Base-by-base conservation (phyloP, 2,113 vertebrate genomes). In the Turnix velox region DNA sequence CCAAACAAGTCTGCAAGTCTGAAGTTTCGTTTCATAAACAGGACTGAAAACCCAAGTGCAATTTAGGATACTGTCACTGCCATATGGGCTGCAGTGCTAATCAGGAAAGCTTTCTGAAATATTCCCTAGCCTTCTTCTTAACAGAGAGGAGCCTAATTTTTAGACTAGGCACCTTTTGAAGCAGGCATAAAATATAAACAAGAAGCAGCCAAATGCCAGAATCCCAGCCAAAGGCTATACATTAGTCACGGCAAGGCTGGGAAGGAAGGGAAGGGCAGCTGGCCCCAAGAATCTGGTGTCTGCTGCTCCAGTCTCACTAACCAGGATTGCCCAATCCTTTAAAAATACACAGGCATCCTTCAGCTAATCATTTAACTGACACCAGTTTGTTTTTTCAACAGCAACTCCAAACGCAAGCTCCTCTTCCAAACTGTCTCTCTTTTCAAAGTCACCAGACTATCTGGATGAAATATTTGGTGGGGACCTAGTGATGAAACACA, bases 161-260 rank as follows among this genome's bases (percentile, higher is more conserved):
- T 58, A 99, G 96, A 54, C 98, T 93, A 73, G 98, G 98, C 58
- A 99, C 98, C 96, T 98, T 99, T 97, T 98, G 92, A 99, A 98
- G 96, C 97, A 99, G 27, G 98, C 98, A 97, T 98, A 98, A 52
- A 98, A 76, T 97, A 96, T 98, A 99, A 92, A 99, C 96, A 97
- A 98, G 98, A 45, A 98, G 98, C 96, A 96, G 59, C 98, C 98
- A 65, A 99, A 98, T 2, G 96, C 97, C 93, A 99, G 97, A 95
- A 98, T 98, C 63, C 98, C 98, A 89, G 99, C 98, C 89, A 99
- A 98, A 45, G 98, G 99, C 92, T 98, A 98, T 62, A 98, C 98
- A 89, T 93, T 80, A 96, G 87, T 96, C 96, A 96, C 51, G 87
- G 92, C 58, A 84, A 82, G 75, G 91, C 81, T 89, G 65, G 87